Conservation (phyloP, 2,888 invertebrate genomes). For the Cheilosia grossa region DNA sequence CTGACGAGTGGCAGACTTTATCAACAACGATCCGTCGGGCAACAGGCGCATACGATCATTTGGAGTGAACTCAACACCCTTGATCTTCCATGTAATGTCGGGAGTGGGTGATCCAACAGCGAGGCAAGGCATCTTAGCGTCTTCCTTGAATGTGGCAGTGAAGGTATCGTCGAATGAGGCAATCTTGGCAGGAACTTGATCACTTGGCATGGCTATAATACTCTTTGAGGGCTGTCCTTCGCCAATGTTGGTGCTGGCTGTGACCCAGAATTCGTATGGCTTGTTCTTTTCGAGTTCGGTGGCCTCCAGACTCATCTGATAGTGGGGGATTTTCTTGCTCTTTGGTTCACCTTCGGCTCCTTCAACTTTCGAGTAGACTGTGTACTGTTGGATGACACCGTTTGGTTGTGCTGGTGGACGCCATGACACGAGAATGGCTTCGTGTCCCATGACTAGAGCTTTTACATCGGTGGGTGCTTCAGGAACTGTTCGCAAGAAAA, state of each 20-base stretch:
- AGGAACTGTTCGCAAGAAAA: slow-evolving; percentile 87
- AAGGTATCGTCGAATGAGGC: slow-evolving; percentile 97
- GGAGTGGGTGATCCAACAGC: slow-evolving; percentile 96
- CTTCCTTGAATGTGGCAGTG: slow-evolving; percentile 95
- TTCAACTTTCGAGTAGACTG: slow-evolving; percentile 93
- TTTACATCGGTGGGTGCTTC: slow-evolving; percentile 97
- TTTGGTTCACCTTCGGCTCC: slow-evolving; percentile 87
- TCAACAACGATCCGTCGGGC: slow-evolving; percentile 95
- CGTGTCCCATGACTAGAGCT: slow-evolving; percentile 95
- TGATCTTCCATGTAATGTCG: slow-evolving; percentile 94
- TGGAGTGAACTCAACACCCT: slow-evolving; percentile 90
- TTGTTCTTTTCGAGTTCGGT: slow-evolving; percentile 91
- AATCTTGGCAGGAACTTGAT: slow-evolving; percentile 93
- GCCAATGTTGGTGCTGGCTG: slow-evolving; percentile 96
- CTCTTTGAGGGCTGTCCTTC: slow-evolving; percentile 96
- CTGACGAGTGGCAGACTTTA: slow-evolving; percentile 93
- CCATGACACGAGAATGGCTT: slow-evolving; percentile 97
- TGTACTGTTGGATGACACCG: slow-evolving; percentile 96
- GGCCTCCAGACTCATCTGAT: slow-evolving; percentile 94
- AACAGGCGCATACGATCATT: slow-evolving; percentile 93
- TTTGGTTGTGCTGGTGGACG: slow-evolving; percentile 96
- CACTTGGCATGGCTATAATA: slow-evolving; percentile 92
- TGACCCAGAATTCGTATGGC: slow-evolving; percentile 97
- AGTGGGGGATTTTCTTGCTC: slow-evolving; percentile 91
- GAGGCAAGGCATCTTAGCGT: slow-evolving; percentile 94